Base-by-base conservation (phyloP, 2,797 vertebrate species). In the Cichlasoma orientale region DNA sequence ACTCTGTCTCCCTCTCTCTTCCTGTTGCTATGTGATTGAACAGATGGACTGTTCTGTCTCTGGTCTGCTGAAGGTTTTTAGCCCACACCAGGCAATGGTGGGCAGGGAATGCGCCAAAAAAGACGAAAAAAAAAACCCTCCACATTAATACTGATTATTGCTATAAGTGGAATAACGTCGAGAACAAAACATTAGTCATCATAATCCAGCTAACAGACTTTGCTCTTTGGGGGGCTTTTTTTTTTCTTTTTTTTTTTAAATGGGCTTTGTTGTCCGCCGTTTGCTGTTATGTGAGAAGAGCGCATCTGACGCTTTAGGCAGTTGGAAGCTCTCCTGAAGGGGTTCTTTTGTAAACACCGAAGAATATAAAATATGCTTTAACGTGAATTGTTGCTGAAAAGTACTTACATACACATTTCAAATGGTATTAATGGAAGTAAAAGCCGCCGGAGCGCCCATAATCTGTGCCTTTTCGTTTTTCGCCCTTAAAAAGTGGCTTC, bases 21-120 rank as follows among this genome's bases (percentile, higher is more conserved):
- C 88, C 89, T 93, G 92, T 95, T 94, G 93, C 93, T 94, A 94
- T 92, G 94, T 94, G 92, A 94, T 91, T 77, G 93, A 93, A 93
- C 93, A 94, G 94, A 94, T 94, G 92, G 92, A 90, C 90, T 88
- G 81, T 88, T 92, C 91, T 84, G 89, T 91, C 87, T 91, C 88
- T 84, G 86, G 77, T 92, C 86, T 90, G 80, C 81, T 91, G 78
- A 86, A 92, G 92, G 56, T 87, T 94, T 91, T 86, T 86, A 91
- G 93, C 92, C 88, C 90, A 90, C 90, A 90, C 91, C 89, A 88
- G 89, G 90, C 90, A 88, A 78, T 88, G 85, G 90, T 93, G 91
- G 91, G 91, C 89, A 90, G 89, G 88, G 85, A 91, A 93, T 92
- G 92, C 93, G 90, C 88, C 72, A 85, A 72, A 93, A 91, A 91